phyloP scores from a whole-genome alignment of 2,113 vertebrate species.

The Tinamus guttatus region DNA sequence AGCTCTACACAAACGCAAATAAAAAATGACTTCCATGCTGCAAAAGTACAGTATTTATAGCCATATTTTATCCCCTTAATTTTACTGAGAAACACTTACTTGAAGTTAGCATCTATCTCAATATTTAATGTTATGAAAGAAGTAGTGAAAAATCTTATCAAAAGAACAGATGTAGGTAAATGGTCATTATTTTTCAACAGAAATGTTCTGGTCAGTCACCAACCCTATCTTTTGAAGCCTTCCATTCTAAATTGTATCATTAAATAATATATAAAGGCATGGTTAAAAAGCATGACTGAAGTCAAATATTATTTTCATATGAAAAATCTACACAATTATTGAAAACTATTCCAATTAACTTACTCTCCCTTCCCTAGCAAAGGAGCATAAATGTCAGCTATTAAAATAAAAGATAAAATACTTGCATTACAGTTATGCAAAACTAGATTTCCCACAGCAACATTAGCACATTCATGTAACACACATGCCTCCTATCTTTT shows the following conservation, averaged over 20 bases:
- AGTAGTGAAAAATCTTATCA: neutral
- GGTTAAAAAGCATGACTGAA: slow-evolving; percentile 4
- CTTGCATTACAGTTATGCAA: neutral
- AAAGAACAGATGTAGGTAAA: neutral
- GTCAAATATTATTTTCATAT: neutral
- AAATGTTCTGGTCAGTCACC: neutral
- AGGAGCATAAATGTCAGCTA: neutral
- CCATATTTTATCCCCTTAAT: neutral
- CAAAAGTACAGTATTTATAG: neutral
- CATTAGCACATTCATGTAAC: neutral
- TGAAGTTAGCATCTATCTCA: neutral
- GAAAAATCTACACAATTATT: slow-evolving; percentile 1
- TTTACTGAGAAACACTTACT: neutral
- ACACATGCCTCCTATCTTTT: neutral
- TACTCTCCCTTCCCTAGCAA: neutral
- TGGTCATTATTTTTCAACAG: neutral
- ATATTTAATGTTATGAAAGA: neutral
- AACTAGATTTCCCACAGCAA: neutral
- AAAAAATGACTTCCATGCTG: neutral
- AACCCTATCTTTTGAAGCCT: neutral
- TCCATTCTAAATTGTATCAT: neutral
- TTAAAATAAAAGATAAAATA: slow-evolving; percentile 41
- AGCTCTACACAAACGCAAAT: neutral
- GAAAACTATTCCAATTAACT: slow-evolving; percentile 4
- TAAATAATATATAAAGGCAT: neutral